Evolutionary conservation across 30 jellyfish, hydroid and myxozoan species (phyloP).

Genomic region (Aurelia aurita complex sp. Pacific): DNA sequence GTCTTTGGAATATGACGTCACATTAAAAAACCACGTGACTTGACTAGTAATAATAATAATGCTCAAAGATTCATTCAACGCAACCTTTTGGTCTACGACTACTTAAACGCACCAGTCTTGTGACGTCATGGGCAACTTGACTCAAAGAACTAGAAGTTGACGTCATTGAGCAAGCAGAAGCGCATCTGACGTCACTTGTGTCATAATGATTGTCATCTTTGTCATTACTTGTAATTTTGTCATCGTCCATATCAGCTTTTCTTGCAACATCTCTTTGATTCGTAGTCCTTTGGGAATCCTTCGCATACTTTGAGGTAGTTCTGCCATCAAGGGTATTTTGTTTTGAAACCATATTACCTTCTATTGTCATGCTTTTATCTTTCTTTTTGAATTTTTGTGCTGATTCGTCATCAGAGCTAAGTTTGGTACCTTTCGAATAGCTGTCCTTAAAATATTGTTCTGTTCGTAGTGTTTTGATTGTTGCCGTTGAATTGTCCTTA

Average conservation of each 20-base stretch:
- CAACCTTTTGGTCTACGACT: conserved; percentile 46
- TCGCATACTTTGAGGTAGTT: not conserved
- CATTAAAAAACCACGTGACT: no score
- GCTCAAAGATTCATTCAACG: not conserved
- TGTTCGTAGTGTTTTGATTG: not conserved
- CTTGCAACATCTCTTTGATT: not conserved
- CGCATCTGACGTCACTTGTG: not conserved
- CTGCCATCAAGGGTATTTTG: not conserved
- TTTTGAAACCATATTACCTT: not conserved
- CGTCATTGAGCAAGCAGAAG: not conserved
- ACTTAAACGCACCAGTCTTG: conserved; percentile 27
- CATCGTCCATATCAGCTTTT: not conserved
- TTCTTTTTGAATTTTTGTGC: not conserved
- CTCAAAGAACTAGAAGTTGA: conserved; percentile 34
- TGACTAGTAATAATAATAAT: no score
- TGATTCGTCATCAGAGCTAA: not conserved
- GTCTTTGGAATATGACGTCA: no score
- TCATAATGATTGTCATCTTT: not conserved
- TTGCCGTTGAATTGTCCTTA: not conserved
- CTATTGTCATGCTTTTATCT: not conserved
- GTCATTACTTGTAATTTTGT: not conserved
- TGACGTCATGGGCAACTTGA: conserved; percentile 25
- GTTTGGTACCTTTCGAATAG: not conserved
- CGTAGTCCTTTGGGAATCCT: not conserved
- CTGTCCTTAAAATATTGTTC: not conserved